Percentiles rank a stretch among this genome's conserved stretches.
These are phyloP conservation scores for Pseudopipra pipra DNA, from an alignment of 2,113 vertebrate genomes.

Conservation along the genomic window DNA sequence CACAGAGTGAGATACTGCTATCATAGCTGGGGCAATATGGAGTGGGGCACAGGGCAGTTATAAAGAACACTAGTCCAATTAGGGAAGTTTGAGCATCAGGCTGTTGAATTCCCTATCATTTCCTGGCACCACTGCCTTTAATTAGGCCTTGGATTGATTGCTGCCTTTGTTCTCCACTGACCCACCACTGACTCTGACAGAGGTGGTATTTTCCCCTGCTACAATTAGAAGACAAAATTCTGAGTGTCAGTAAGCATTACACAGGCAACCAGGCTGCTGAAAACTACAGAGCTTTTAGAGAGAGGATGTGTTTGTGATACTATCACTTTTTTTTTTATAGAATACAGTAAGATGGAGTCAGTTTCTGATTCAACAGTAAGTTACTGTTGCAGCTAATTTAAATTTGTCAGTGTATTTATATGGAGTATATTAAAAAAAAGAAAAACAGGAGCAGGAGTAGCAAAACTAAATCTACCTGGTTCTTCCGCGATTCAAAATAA, in stretches of 20 bases:
- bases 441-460: not conserved
- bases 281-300: not conserved
- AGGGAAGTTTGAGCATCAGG: constrained; percentile 16
- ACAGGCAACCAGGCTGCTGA: not conserved
- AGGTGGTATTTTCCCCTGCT: not conserved
- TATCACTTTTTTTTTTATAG: not conserved
- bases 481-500: not conserved
- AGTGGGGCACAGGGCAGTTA: not conserved
- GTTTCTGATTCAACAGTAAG: not conserved
- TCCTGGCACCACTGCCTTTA: constrained; percentile 42
- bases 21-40: not conserved
- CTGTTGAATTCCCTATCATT: constrained; percentile 7
- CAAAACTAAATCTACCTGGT: not conserved
- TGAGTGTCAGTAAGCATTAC: constrained; percentile 37
- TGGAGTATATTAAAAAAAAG: rapidly evolving
- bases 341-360: not conserved
- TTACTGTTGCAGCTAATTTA: not conserved
- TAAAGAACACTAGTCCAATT: constrained; percentile 5
- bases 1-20: not conserved
- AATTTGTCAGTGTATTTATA: not conserved
- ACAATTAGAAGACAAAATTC: constrained; percentile 32
- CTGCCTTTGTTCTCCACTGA: constrained; percentile 44
- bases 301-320: not conserved
- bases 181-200: not conserved
- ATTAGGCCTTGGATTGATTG: constrained; percentile 58